A percentile compares a stretch with the other conserved stretches of the same genome.
Evolutionary conservation across 1,140 invertebrate species (phyloP).

Genomic region (Pseudachorutes palmiensis): DNA sequence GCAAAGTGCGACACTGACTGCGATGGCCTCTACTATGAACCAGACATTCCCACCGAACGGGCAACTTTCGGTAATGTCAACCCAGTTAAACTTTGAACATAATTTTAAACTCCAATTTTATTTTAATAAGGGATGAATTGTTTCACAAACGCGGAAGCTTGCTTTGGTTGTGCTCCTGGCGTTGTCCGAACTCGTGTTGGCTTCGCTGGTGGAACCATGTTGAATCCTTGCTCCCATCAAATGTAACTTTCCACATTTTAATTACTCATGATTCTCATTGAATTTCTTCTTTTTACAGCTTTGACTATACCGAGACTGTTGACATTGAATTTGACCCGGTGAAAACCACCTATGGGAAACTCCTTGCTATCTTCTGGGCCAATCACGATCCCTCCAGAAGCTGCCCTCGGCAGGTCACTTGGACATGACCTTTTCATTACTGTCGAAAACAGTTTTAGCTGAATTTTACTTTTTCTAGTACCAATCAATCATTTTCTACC

Average conservation of each 20-base stretch:
- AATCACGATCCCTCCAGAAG: slow-evolving; percentile 77
- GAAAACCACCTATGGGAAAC: slow-evolving; percentile 59
- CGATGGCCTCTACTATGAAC: slow-evolving; percentile 42
- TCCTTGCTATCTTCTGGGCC: slow-evolving; percentile 82
- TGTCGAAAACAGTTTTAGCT: too few relatives aligned
- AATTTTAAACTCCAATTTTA: background rate
- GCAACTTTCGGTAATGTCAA: slow-evolving; percentile 66
- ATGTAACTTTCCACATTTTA: slow-evolving; percentile 20
- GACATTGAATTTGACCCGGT: slow-evolving; percentile 83
- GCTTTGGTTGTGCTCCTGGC: slow-evolving; percentile 75
- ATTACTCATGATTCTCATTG: too few relatives aligned
- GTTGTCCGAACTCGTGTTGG: slow-evolving; percentile 68
- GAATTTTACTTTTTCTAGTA: slow-evolving; percentile 57
- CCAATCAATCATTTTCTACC: slow-evolving; percentile 84
- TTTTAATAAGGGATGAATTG: slow-evolving; percentile 63
- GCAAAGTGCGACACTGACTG: slow-evolving; percentile 28
- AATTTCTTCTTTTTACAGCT: slow-evolving; percentile 49
- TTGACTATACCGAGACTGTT: slow-evolving; percentile 87
- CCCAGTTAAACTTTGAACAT: background rate
- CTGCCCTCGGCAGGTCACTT: slow-evolving; percentile 63
- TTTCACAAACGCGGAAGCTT: slow-evolving; percentile 90
- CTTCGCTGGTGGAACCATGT: slow-evolving; percentile 32
- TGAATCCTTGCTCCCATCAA: slow-evolving; percentile 27
- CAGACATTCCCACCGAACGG: slow-evolving; percentile 43
- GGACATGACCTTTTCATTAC: background rate